Conservation (phyloP, 2,113 vertebrate species). For the Calyptommatus sinebrachiatus region DNA sequence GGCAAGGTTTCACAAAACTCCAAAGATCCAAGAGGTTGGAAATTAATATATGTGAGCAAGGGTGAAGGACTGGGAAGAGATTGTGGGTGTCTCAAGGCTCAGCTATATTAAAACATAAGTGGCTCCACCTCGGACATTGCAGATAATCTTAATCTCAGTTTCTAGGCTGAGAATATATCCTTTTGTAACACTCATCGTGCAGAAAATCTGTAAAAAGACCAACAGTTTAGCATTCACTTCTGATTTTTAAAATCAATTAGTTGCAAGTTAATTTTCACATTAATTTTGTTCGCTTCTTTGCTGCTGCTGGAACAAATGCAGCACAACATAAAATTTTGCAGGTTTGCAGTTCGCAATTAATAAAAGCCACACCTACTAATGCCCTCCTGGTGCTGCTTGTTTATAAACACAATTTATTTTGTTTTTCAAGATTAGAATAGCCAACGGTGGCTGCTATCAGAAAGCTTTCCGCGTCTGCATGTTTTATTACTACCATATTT, state of each 20-base stretch:
- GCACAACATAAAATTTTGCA: slow-evolving; percentile 19
- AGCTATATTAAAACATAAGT: no score
- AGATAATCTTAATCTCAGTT: neutral
- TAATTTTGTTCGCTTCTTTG: neutral
- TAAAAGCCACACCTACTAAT: slow-evolving; percentile 39
- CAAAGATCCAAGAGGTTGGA: neutral
- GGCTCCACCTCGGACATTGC: no score
- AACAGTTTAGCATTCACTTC: neutral
- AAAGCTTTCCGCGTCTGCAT: slow-evolving; percentile 40
- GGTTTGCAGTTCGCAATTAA: slow-evolving; percentile 60
- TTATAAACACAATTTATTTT: slow-evolving; percentile 59
- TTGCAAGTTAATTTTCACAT: neutral
- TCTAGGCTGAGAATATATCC: no score
- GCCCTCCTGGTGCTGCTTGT: slow-evolving; percentile 32
- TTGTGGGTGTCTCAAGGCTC: no score
- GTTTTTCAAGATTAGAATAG: slow-evolving; percentile 44
- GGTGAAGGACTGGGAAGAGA: neutral
- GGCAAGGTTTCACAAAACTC: no score
- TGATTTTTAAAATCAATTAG: slow-evolving; percentile 13
- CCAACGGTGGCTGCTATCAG: slow-evolving; percentile 32
- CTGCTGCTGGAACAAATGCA: slow-evolving; percentile 30
- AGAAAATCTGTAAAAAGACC: neutral
- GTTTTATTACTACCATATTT: slow-evolving; percentile 67
- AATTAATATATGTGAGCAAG: neutral
- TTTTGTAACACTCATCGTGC: neutral